phyloP scores from a whole-genome alignment of 2,888 invertebrate species.

The Actias luna region DNA sequence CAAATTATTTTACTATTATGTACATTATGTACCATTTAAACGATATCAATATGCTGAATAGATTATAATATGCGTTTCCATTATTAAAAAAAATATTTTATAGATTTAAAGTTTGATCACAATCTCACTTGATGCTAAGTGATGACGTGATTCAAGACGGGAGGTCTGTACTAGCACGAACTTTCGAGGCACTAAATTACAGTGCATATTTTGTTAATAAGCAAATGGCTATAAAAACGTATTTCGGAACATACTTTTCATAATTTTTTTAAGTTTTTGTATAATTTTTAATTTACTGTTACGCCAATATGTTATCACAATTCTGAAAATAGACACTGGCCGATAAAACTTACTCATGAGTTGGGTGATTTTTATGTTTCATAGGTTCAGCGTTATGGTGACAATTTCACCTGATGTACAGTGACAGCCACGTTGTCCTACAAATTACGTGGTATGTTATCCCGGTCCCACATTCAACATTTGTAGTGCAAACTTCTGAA shows the following conservation, averaged over 20 bases:
- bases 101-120: no score
- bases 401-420: no score
- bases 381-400: no score
- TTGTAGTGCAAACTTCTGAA: no score
- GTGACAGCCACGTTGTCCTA: no score
- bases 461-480: no score
- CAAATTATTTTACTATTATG: background rate
- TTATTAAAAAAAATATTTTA: no score
- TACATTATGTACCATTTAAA: background rate
- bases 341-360: no score
- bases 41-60: background rate
- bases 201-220: constrained; percentile 2
- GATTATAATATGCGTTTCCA: background rate
- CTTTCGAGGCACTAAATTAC: constrained; percentile 33
- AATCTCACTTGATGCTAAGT: no score
- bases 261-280: background rate
- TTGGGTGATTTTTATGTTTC: no score
- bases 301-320: background rate
- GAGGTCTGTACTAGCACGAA: constrained; percentile 28
- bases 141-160: no score
- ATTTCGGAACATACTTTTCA: background rate
- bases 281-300: background rate
- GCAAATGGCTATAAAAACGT: constrained; percentile 5
- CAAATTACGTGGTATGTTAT: no score
- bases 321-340: background rate